These are phyloP conservation scores for Muscicapa comitata DNA, from an alignment of 2,797 vertebrate genomes.

Conservation along the genomic window DNA sequence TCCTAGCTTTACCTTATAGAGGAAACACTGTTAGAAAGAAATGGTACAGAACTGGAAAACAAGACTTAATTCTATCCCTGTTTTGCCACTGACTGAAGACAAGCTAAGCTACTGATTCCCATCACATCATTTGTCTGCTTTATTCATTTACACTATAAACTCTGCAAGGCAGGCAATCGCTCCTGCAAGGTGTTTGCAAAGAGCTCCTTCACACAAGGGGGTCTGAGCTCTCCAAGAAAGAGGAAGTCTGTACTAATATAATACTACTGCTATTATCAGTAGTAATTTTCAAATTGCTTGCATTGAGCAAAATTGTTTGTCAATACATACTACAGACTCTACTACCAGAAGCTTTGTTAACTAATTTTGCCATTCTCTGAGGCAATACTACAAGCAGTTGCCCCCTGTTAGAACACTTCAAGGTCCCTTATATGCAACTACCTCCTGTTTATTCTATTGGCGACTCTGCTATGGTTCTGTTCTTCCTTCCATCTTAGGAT, in stretches of 20 bases:
- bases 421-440: background rate
- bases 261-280: background rate
- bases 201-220: background rate
- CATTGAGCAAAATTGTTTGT: background rate
- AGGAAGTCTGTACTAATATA: background rate
- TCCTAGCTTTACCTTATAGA: background rate
- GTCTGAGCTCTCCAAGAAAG: background rate
- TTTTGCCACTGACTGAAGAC: background rate
- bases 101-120: background rate
- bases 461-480: background rate
- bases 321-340: background rate
- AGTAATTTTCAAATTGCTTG: background rate
- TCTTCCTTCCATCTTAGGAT: background rate
- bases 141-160: background rate
- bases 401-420: background rate
- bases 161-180: background rate
- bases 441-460: background rate
- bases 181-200: background rate
- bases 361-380: background rate
- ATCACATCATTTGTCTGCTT: background rate
- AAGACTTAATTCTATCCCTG: background rate
- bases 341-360: background rate
- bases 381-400: background rate
- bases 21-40: background rate
- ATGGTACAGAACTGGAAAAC: background rate